Conservation (phyloP, 2,113 vertebrate species). For the Actinemys pallida region DNA sequence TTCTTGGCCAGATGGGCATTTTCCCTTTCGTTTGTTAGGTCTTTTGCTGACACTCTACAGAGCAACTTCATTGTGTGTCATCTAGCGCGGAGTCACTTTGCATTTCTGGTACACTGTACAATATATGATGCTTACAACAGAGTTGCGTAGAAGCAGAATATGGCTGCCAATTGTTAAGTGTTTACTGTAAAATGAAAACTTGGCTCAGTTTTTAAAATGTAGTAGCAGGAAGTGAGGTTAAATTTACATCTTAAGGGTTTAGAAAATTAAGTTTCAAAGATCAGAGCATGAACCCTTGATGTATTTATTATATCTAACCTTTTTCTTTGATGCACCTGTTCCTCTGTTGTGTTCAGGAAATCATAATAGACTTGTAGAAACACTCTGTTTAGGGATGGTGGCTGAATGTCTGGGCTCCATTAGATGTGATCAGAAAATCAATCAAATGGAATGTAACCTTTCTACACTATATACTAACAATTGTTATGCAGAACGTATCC, state of each 20-base stretch:
- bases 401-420: background rate
- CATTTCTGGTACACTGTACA: background rate
- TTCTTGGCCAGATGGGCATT: background rate
- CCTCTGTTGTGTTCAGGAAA: background rate
- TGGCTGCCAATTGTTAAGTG: background rate
- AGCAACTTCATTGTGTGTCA: background rate
- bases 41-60: background rate
- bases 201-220: background rate
- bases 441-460: background rate
- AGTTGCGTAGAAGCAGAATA: background rate
- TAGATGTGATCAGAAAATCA: background rate
- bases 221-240: background rate
- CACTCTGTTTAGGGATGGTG: background rate
- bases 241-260: background rate
- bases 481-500: background rate
- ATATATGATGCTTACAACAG: background rate
- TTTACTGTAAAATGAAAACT: background rate
- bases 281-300: background rate
- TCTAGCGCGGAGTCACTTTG: accelerated
- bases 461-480: background rate
- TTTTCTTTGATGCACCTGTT: constrained; percentile 16
- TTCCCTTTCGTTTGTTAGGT: background rate
- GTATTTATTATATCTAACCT: background rate
- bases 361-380: background rate
- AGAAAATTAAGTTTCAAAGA: background rate